Evolutionary conservation across 2,888 invertebrate species (phyloP).

Genomic region (Agelastica alni): DNA sequence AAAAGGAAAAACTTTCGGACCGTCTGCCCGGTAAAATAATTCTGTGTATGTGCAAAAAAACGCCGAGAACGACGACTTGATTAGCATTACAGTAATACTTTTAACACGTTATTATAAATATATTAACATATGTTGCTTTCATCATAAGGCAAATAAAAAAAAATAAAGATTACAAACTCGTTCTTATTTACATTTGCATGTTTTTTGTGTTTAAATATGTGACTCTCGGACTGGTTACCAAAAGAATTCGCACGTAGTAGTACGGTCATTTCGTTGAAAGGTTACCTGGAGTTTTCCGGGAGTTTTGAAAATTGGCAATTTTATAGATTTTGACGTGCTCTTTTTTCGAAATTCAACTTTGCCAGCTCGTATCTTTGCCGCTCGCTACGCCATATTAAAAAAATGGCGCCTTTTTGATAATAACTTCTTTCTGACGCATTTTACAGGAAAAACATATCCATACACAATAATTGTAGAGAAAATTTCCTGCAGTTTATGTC

Average conservation of each 20-base stretch:
- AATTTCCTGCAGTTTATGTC: no score
- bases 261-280: no score
- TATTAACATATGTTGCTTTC: constrained; percentile 11
- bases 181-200: constrained; percentile 12
- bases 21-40: not conserved
- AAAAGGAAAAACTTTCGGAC: not conserved
- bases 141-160: not conserved
- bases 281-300: no score
- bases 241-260: constrained; percentile 1
- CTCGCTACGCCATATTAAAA: no score
- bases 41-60: constrained; percentile 5
- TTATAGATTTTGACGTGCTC: no score
- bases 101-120: constrained; percentile 22
- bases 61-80: constrained; percentile 14
- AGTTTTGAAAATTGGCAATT: no score
- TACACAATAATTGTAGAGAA: no score
- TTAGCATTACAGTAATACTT: constrained; percentile 18
- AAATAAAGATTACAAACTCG: not conserved
- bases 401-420: no score
- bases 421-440: no score
- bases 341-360: no score
- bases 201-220: not conserved
- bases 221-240: not conserved
- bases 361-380: no score
- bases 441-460: no score